phyloP scores from a whole-genome alignment of 2,888 invertebrate species.

The Eupithecia subfuscata region DNA sequence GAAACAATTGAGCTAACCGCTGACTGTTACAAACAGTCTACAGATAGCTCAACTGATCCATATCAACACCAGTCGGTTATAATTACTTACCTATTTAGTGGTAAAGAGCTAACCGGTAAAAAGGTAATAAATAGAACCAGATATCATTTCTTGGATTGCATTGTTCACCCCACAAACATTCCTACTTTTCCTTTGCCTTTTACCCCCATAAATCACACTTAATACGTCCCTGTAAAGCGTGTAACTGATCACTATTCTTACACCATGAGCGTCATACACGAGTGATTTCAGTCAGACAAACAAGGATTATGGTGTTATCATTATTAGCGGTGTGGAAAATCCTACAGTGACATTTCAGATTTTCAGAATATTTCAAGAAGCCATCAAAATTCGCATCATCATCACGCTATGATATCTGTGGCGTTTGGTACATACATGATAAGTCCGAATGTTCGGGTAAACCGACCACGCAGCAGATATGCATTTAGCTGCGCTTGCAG shows the following conservation, averaged over 20 bases:
- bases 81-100: no score
- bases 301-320: neutral
- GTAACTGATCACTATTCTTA: constrained; percentile 8
- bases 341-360: constrained; percentile 6
- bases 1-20: no score
- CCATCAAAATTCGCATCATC: neutral
- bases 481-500: no score
- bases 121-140: neutral
- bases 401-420: no score
- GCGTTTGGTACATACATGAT: no score
- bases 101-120: no score
- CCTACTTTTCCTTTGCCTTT: neutral
- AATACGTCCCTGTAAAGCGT: constrained; percentile 5
- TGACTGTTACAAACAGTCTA: no score
- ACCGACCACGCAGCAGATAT: no score
- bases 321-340: neutral
- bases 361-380: constrained; percentile 4
- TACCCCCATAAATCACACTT: neutral
- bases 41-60: no score
- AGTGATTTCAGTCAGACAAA: constrained; percentile 4
- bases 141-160: neutral
- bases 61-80: no score
- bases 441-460: no score
- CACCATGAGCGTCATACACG: constrained; percentile 4
- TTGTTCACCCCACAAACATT: neutral